Conservation (phyloP, 2,797 vertebrate species). For the Limnodromus scolopaceus region DNA sequence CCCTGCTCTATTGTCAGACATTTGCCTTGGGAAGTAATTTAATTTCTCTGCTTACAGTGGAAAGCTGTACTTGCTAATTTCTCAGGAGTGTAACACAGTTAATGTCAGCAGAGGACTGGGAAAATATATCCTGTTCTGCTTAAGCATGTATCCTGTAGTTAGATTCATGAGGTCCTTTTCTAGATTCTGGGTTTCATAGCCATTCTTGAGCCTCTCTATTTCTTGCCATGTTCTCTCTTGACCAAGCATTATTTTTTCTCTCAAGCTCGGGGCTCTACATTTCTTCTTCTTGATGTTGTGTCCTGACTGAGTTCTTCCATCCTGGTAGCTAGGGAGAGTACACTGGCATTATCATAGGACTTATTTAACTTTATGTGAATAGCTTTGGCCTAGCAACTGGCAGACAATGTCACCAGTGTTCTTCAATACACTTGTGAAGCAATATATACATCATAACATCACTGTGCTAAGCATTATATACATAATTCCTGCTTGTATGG, state of each 20-base stretch:
- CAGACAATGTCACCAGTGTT: not conserved
- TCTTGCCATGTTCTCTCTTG: not conserved
- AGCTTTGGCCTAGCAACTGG: not conserved
- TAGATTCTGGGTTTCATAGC: not conserved
- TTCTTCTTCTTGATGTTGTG: not conserved
- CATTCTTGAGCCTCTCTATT: not conserved
- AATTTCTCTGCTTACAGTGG: conserved; percentile 11
- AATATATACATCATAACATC: not conserved
- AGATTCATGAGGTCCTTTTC: not conserved
- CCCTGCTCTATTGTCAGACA: conserved; percentile 17
- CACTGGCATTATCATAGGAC: not conserved
- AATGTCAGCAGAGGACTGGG: not conserved
- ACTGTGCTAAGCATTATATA: not conserved
- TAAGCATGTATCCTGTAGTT: not conserved
- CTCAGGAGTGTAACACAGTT: not conserved
- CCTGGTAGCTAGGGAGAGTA: not conserved
- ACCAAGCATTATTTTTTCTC: not conserved
- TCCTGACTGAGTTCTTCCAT: not conserved
- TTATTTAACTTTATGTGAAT: not conserved
- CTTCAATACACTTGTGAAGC: not conserved
- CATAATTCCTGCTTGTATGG: not conserved
- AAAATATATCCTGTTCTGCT: not conserved
- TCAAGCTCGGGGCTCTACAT: not conserved
- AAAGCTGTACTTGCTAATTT: conserved; percentile 24
- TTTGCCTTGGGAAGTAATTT: conserved; percentile 29